Evolutionary conservation across 2,888 invertebrate species (phyloP).

Genomic region (Andrena dorsata): DNA sequence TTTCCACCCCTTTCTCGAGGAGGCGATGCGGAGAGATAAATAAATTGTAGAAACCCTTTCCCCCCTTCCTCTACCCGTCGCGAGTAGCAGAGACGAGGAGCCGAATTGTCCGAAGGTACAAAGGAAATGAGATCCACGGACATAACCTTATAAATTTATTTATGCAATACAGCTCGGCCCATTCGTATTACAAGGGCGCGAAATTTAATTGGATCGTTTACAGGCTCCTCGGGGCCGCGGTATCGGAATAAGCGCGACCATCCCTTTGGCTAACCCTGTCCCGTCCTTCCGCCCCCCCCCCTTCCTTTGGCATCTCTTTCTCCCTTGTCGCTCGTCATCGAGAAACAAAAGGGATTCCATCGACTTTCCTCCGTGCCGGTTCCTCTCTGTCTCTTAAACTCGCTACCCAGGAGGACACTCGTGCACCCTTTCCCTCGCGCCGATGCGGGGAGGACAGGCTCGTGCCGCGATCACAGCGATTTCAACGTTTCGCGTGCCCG

Average conservation of each 20-base stretch:
- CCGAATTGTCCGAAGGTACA: constrained; percentile 59
- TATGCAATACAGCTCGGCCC: constrained; percentile 75
- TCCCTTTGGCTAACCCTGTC: constrained; percentile 12
- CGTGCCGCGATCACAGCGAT: constrained; percentile 46
- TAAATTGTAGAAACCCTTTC: constrained; percentile 56
- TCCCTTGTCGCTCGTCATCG: constrained; percentile 48
- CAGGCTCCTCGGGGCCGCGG: constrained; percentile 43
- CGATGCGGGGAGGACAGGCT: background rate
- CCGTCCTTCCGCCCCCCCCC: constrained; percentile 16
- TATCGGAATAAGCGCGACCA: constrained; percentile 62
- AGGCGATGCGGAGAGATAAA: constrained; percentile 53
- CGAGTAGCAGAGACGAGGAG: constrained; percentile 1
- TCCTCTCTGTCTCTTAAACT: constrained; percentile 54
- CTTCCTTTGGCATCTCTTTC: constrained; percentile 10
- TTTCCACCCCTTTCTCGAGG: constrained; percentile 5
- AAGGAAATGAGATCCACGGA: constrained; percentile 66
- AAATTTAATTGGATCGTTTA: constrained; percentile 77
- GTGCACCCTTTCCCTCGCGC: constrained; percentile 37
- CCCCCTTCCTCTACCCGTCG: background rate
- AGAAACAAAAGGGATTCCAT: constrained; percentile 67
- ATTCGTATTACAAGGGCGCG: constrained; percentile 76
- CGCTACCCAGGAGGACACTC: constrained; percentile 42
- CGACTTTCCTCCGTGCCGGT: constrained; percentile 57
- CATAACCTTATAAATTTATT: constrained; percentile 77
- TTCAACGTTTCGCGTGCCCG: constrained; percentile 49